phyloP scores from a whole-genome alignment of 2,888 invertebrate genomes.

The Crioceris asparagi region DNA sequence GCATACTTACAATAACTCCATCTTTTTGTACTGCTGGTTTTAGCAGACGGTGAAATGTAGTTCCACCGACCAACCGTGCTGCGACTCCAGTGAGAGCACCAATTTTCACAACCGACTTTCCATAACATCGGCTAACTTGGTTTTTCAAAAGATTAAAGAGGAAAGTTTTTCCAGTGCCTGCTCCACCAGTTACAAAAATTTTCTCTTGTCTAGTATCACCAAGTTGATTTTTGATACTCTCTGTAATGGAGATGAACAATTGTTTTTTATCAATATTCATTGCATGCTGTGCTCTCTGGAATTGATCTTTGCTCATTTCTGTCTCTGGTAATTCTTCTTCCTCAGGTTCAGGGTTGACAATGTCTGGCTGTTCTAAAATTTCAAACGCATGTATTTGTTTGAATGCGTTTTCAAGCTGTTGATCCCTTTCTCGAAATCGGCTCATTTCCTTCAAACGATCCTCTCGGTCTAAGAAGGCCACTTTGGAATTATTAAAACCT shows the following conservation, averaged over 20 bases:
- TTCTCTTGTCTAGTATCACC: background rate
- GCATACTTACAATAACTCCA: slow-evolving; percentile 4
- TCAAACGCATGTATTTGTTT: slow-evolving; percentile 7
- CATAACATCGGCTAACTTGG: slow-evolving; percentile 6
- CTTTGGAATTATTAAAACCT: slow-evolving; percentile 2
- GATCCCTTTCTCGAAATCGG: slow-evolving; percentile 3
- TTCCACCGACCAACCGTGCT: slow-evolving; percentile 5
- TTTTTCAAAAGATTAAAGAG: slow-evolving; percentile 5
- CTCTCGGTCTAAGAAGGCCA: slow-evolving; percentile 4
- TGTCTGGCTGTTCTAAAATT: slow-evolving; percentile 4
- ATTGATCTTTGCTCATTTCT: slow-evolving; percentile 5
- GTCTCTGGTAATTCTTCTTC: slow-evolving; percentile 4
- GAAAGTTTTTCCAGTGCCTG: too few species aligned
- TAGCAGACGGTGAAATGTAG: slow-evolving; percentile 4
- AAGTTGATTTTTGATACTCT: slow-evolving; percentile 5
- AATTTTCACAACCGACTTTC: too few species aligned
- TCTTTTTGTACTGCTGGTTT: slow-evolving; percentile 7
- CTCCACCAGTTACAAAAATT: slow-evolving; percentile 4
- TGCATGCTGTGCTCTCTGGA: slow-evolving; percentile 1
- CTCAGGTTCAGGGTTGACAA: background rate
- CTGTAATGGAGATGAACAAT: slow-evolving; percentile 3
- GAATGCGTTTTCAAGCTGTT: slow-evolving; percentile 7
- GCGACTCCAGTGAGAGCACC: slow-evolving; percentile 5
- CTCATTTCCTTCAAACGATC: slow-evolving; percentile 1
- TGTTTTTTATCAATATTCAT: slow-evolving; percentile 6